phyloP scores from a whole-genome alignment of 2,113 vertebrate species.

The Megaceryle maxima region DNA sequence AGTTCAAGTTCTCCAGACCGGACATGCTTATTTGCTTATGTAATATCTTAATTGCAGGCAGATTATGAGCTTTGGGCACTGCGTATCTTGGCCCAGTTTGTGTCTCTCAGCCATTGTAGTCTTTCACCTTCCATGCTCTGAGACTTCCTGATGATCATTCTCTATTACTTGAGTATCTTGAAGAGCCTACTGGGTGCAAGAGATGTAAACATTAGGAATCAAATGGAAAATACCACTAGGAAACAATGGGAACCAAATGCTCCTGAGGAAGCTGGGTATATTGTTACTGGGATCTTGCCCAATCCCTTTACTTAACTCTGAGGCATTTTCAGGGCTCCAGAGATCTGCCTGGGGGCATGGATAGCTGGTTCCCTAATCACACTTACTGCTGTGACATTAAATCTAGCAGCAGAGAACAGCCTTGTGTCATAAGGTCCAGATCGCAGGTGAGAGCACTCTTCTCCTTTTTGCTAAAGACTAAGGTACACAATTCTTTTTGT shows the following conservation, averaged over 20 bases:
- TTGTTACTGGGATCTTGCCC: conserved; percentile 34
- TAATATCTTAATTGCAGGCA: not conserved
- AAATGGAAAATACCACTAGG: conserved; percentile 23
- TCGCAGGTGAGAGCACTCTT: not conserved
- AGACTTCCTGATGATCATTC: not conserved
- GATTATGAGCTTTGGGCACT: not conserved
- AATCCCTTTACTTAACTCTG: not conserved
- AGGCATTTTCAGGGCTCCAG: not conserved
- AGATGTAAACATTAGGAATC: not conserved
- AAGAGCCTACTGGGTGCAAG: not conserved
- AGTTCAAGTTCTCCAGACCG: not conserved
- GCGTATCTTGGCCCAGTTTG: not conserved
- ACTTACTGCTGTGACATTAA: not conserved
- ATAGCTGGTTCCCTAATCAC: not conserved
- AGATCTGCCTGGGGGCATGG: not conserved
- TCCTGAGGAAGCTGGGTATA: not conserved
- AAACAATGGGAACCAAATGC: not conserved
- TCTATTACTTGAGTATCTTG: not conserved
- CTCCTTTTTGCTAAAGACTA: not conserved
- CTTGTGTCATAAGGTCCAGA: not conserved
- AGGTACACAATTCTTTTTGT: not conserved
- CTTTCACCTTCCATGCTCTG: not conserved
- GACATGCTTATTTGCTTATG: not conserved
- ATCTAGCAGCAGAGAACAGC: not conserved
- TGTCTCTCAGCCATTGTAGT: not conserved